Conservation (phyloP, 2,113 vertebrate species). For the Tachysurus fulvidraco region DNA sequence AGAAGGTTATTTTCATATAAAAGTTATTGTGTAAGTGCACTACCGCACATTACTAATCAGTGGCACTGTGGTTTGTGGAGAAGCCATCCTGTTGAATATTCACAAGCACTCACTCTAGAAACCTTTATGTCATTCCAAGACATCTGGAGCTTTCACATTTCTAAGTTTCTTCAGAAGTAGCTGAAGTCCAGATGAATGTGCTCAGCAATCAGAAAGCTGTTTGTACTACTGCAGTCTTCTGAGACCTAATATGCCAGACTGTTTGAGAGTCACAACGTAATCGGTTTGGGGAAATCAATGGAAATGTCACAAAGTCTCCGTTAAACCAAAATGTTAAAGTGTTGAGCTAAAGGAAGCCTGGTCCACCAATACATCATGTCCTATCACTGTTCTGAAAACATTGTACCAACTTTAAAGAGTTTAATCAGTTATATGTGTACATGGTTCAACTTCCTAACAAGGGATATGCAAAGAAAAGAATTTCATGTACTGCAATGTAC, state of each 20-base stretch:
- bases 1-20: background rate
- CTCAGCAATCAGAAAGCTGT: slow-evolving; percentile 36
- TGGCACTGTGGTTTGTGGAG: slow-evolving; percentile 10
- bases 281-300: slow-evolving; percentile 9
- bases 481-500: background rate
- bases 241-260: slow-evolving; percentile 20
- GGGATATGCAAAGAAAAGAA: background rate
- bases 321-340: background rate
- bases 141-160: slow-evolving; percentile 33
- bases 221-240: slow-evolving; percentile 25
- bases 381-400: background rate
- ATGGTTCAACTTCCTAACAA: background rate
- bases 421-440: background rate
- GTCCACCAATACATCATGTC: background rate
- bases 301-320: slow-evolving; percentile 16
- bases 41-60: background rate
- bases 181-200: slow-evolving; percentile 30
- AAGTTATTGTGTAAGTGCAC: background rate
- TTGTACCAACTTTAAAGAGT: background rate
- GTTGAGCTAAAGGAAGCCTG: background rate
- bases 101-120: slow-evolving; percentile 7
- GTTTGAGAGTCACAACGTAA: slow-evolving; percentile 26
- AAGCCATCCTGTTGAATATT: slow-evolving; percentile 33
- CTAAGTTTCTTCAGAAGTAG: slow-evolving; percentile 1
- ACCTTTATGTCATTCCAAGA: slow-evolving; percentile 43